Conservation (phyloP, 1,140 invertebrate species). For the Ruditapes philippinarum region DNA sequence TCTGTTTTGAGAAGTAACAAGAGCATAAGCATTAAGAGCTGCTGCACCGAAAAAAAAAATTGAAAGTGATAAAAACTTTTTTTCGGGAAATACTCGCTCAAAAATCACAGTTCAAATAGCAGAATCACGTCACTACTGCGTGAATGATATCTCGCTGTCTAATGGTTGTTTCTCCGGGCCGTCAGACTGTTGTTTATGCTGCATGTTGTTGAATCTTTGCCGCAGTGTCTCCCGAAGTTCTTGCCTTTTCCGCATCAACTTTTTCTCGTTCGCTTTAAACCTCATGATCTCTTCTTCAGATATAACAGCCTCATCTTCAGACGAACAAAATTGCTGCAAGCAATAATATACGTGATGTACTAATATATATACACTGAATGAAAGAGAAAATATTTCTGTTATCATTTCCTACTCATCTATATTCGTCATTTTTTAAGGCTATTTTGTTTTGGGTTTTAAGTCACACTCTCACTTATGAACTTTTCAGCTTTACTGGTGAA, state of each 20-base stretch:
- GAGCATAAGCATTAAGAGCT: neutral
- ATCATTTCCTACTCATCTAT: no score
- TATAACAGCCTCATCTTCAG: constrained; percentile 91
- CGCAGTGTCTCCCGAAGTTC: constrained; percentile 93
- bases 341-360: no score
- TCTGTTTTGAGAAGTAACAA: neutral
- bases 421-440: no score
- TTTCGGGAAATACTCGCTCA: neutral
- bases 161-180: neutral
- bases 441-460: no score
- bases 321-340: constrained; percentile 84
- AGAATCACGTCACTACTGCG: neutral
- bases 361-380: no score
- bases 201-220: constrained; percentile 91
- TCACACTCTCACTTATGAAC: no score
- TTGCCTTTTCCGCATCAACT: constrained; percentile 92
- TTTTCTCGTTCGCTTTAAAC: constrained; percentile 92
- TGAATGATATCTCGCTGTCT: neutral
- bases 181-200: constrained; percentile 58
- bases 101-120: constrained; percentile 5
- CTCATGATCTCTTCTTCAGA: constrained; percentile 94
- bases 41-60: neutral
- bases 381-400: no score
- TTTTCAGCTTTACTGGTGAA: no score
- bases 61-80: no score